Percentiles rank a stretch among this genome's conserved stretches.
phyloP scores from a whole-genome alignment of 2,797 vertebrate genomes.

The Vespertilio murinus region DNA sequence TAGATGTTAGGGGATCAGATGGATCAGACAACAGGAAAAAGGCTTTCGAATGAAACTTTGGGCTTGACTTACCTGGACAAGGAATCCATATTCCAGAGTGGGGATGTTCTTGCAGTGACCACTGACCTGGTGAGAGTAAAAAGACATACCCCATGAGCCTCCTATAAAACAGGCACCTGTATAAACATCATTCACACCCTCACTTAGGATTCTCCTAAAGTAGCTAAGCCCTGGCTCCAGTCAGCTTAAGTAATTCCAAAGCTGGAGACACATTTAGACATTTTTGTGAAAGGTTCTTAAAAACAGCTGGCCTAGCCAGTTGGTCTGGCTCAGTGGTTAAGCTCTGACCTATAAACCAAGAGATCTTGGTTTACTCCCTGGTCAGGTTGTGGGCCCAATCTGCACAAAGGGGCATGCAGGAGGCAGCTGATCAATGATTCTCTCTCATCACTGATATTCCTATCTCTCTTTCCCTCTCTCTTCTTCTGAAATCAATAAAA shows the following conservation, averaged over 20 bases:
- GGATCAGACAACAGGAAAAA: background rate
- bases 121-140: conserved; percentile 93
- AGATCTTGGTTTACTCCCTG: no score
- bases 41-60: background rate
- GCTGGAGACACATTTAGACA: background rate
- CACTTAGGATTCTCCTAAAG: conserved; percentile 7
- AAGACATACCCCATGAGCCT: conserved; percentile 46
- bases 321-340: no score
- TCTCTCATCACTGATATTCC: no score
- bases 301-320: background rate
- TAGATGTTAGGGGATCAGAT: background rate
- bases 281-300: conserved; percentile 24
- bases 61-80: conserved; percentile 92
- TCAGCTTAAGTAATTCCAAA: conserved; percentile 17
- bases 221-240: background rate
- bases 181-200: background rate
- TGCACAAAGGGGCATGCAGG: no score
- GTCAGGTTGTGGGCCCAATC: no score
- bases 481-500: no score
- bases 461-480: no score
- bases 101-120: conserved; percentile 99
- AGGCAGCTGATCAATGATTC: no score
- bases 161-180: background rate
- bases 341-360: no score
- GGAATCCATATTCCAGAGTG: conserved; percentile 98